These are phyloP conservation scores for Poicephalus meyeri DNA, from an alignment of 2,113 vertebrate genomes.

Conservation along the genomic window DNA sequence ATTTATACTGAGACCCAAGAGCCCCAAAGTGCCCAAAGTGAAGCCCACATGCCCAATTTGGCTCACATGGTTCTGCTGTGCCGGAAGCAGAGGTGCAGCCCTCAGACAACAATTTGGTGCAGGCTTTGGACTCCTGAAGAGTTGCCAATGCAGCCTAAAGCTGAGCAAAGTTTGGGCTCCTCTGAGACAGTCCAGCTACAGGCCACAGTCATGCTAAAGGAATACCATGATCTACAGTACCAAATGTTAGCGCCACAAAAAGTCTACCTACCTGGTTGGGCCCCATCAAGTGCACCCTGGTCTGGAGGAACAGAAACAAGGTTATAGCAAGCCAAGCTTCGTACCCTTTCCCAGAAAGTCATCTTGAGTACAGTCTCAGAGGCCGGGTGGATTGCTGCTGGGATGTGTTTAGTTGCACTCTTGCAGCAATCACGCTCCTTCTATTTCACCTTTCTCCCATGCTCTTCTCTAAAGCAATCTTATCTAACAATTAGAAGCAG, in stretches of 20 bases:
- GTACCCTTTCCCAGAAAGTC: not conserved
- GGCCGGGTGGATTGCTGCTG: not conserved
- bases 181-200: slow-evolving; percentile 71
- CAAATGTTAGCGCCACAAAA: slow-evolving; percentile 46
- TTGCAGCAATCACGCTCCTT: not conserved
- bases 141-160: slow-evolving; percentile 30
- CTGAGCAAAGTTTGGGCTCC: slow-evolving; percentile 74
- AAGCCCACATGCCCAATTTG: not conserved
- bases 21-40: not conserved
- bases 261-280: slow-evolving; percentile 72
- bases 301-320: slow-evolving; percentile 75
- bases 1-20: not conserved
- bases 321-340: slow-evolving; percentile 39
- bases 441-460: not conserved
- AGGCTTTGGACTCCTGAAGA: slow-evolving; percentile 40
- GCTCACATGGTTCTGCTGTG: not conserved
- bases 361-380: not conserved
- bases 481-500: not conserved
- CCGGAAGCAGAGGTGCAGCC: not conserved
- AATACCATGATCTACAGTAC: slow-evolving; percentile 56
- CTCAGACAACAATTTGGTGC: not conserved
- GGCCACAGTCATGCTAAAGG: slow-evolving; percentile 66
- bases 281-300: slow-evolving; percentile 73
- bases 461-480: not conserved
- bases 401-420: not conserved